Evolutionary conservation across 2,113 vertebrate genomes (phyloP).

Genomic region (Pholis gunnellus): DNA sequence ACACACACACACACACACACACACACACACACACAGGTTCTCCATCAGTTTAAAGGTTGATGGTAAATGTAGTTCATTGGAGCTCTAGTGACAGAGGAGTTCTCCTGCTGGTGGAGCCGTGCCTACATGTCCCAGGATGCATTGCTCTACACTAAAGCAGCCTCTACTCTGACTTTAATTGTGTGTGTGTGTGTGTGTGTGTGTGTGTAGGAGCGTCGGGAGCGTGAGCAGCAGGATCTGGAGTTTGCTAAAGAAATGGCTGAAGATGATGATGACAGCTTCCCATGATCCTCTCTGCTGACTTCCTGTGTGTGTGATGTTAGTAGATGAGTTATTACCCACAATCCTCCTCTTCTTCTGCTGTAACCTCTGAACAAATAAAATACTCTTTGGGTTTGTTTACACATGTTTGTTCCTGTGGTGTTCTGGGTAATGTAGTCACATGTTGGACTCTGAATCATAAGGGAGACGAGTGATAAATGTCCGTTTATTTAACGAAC

Average conservation of each 20-base stretch:
- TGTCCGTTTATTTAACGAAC: too few relatives aligned
- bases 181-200: too few relatives aligned
- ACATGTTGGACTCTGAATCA: too few relatives aligned
- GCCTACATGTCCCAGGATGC: too few relatives aligned
- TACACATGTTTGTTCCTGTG: neutral
- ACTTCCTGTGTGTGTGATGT: constrained; percentile 33
- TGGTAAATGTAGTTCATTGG: too few relatives aligned
- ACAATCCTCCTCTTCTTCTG: constrained; percentile 30
- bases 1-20: neutral
- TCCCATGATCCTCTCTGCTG: constrained; percentile 85
- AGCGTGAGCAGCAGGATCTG: constrained; percentile 97
- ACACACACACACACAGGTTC: neutral
- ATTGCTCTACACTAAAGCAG: too few relatives aligned
- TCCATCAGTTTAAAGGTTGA: too few relatives aligned
- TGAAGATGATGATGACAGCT: constrained; percentile 96
- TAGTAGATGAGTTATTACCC: constrained; percentile 33
- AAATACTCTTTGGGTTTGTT: constrained; percentile 47
- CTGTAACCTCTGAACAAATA: constrained; percentile 38
- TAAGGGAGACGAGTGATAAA: too few relatives aligned
- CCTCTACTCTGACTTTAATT: too few relatives aligned
- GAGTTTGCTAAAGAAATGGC: constrained; percentile 99
- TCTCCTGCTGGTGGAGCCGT: too few relatives aligned
- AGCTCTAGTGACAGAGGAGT: too few relatives aligned
- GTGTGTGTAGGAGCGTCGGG: constrained; percentile 90
- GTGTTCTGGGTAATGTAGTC: constrained; percentile 34